Conservation (phyloP, 92 coral and sea anemone genomes). For the Parazoanthus atlanticus region DNA sequence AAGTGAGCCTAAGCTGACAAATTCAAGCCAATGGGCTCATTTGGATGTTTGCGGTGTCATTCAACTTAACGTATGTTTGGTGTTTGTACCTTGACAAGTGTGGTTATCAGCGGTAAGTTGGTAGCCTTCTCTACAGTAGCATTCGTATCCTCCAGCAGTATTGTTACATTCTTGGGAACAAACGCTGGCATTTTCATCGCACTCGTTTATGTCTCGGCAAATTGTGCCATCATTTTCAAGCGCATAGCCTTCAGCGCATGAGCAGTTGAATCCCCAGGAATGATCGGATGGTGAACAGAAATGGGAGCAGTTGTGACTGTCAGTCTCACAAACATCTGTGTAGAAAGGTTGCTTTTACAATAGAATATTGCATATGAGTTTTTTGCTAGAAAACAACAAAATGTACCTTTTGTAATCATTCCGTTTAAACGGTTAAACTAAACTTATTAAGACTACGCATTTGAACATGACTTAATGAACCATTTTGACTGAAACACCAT, state of each 20-base stretch:
- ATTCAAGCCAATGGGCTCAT: too few relatives aligned
- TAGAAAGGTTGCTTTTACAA: neutral
- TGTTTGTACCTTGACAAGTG: constrained; percentile 16
- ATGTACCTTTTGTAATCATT: neutral
- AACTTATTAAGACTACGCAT: too few relatives aligned
- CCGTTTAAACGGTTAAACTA: neutral
- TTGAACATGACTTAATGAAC: too few relatives aligned
- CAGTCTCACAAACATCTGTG: constrained; percentile 22
- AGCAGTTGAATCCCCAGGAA: constrained; percentile 25
- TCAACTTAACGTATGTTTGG: neutral
- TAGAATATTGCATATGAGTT: neutral
- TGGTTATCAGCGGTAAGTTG: constrained; percentile 5
- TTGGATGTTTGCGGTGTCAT: neutral
- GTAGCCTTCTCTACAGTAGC: constrained; percentile 39
- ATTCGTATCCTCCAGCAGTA: constrained; percentile 9
- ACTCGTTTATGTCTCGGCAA: constrained; percentile 50
- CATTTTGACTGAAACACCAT: too few relatives aligned
- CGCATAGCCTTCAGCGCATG: constrained; percentile 14
- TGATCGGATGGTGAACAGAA: constrained; percentile 15
- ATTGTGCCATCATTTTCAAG: constrained; percentile 6
- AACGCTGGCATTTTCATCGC: neutral
- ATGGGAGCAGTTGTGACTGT: constrained; percentile 25
- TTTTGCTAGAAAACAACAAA: neutral
- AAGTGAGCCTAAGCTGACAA: too few relatives aligned
- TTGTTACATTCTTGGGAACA: constrained; percentile 36